phyloP scores from a whole-genome alignment of 2,888 invertebrate genomes.

The Hoplodrina blanda region DNA sequence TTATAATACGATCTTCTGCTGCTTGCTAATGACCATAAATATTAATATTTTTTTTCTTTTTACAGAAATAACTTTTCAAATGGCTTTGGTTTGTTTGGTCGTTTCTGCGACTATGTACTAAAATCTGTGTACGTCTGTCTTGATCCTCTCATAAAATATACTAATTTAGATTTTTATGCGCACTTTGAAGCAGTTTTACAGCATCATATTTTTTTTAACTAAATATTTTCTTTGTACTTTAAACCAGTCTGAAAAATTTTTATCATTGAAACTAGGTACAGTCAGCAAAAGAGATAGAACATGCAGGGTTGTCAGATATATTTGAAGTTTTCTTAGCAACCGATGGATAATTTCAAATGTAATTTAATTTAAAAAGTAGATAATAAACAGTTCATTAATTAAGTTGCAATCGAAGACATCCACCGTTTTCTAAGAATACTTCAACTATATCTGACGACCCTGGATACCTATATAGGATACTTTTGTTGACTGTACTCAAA shows the following conservation, averaged over 20 bases:
- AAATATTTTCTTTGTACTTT: neutral
- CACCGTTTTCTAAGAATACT: no score
- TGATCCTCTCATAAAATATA: neutral
- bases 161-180: neutral
- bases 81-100: neutral
- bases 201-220: neutral
- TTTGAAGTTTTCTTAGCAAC: no score
- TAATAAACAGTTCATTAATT: no score
- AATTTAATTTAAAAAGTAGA: no score
- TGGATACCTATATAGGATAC: no score
- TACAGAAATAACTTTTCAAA: neutral
- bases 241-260: neutral
- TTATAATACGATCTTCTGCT: neutral
- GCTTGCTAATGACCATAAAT: slow-evolving; percentile 5
- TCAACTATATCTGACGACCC: no score
- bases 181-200: neutral
- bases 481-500: no score
- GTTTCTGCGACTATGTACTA: slow-evolving; percentile 1
- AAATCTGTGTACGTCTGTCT: neutral
- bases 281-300: no score
- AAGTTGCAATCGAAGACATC: no score
- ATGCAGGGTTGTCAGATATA: no score
- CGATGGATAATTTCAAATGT: no score
- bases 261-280: neutral
- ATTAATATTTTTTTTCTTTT: neutral